These are phyloP conservation scores for Chrysoperla carnea DNA, from an alignment of 1,140 invertebrate species.

Conservation along the genomic window DNA sequence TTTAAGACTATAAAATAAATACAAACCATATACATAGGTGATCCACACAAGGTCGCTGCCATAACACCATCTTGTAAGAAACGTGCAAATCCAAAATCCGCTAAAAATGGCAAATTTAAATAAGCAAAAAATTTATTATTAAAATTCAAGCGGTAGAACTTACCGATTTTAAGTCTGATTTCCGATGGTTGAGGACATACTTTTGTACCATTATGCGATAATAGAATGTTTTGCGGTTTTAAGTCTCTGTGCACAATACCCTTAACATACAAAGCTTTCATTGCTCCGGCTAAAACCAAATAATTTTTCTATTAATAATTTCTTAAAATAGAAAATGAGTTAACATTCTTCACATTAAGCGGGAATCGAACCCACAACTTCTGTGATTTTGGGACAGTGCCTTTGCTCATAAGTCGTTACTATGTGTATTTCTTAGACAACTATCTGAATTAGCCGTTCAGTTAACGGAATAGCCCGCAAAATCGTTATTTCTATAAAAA, in stretches of 20 bases:
- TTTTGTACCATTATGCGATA: slow-evolving; percentile 61
- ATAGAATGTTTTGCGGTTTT: slow-evolving; percentile 93
- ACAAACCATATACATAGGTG: slow-evolving; percentile 97
- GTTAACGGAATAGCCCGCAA: too few species aligned
- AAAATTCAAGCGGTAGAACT: slow-evolving; percentile 7
- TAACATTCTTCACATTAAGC: too few species aligned
- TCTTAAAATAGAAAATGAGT: too few species aligned
- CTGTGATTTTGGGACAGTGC: too few species aligned
- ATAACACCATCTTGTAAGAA: slow-evolving; percentile 97
- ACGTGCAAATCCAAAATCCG: slow-evolving; percentile 98
- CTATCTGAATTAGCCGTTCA: too few species aligned
- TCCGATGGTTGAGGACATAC: slow-evolving; percentile 73
- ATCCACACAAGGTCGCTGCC: slow-evolving; percentile 98
- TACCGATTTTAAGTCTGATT: slow-evolving; percentile 90
- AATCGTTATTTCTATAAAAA: slow-evolving; percentile 1
- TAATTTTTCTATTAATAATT: too few species aligned
- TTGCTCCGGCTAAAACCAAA: slow-evolving; percentile 68
- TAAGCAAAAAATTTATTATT: background rate
- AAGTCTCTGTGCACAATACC: slow-evolving; percentile 97
- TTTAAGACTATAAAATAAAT: background rate
- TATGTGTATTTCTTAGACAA: too few species aligned
- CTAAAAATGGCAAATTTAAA: slow-evolving; percentile 29
- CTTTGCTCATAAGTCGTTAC: too few species aligned
- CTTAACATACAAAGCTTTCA: slow-evolving; percentile 90
- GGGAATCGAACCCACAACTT: too few species aligned